Evolutionary conservation across 1,140 invertebrate genomes (phyloP).

Genomic region (Drosophila pachea): DNA sequence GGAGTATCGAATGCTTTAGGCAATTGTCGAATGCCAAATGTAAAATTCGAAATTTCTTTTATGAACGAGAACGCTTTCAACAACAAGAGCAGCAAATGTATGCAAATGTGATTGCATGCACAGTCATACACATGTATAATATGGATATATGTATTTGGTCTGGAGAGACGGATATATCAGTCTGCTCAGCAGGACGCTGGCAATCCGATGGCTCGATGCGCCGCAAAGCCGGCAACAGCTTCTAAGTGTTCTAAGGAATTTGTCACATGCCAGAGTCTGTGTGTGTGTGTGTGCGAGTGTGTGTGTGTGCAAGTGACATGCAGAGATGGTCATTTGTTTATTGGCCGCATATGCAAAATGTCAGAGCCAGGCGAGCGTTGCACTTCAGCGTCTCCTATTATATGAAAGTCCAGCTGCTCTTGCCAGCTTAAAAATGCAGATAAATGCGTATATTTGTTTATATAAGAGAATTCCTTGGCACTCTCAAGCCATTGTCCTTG

Average conservation of each 20-base stretch:
- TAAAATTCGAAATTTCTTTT: conserved; percentile 18
- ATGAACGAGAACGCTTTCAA: conserved; percentile 30
- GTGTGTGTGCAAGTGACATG: conserved; percentile 4
- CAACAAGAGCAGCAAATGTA: conserved; percentile 6
- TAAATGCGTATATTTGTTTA: too few relatives aligned
- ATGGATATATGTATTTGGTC: neutral
- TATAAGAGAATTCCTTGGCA: too few relatives aligned
- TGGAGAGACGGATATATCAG: neutral
- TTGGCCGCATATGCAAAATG: conserved; percentile 27
- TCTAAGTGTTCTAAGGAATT: conserved; percentile 37
- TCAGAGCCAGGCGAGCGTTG: conserved; percentile 27
- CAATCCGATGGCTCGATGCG: conserved; percentile 61
- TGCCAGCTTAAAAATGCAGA: too few relatives aligned
- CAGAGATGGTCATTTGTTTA: conserved; percentile 41
- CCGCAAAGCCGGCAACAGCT: conserved; percentile 59
- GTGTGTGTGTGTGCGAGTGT: neutral
- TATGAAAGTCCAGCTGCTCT: neutral
- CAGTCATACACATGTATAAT: neutral
- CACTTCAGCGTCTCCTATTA: conserved; percentile 5
- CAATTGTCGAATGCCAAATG: conserved; percentile 24
- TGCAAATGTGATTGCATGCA: conserved; percentile 31
- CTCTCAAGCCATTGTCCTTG: too few relatives aligned
- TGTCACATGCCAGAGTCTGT: conserved; percentile 31
- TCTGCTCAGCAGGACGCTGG: conserved; percentile 32
- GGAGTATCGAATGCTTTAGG: conserved; percentile 12